A percentile compares a stretch with the other conserved stretches of the same genome.
Evolutionary conservation across 2,888 invertebrate species (phyloP).

Genomic region (Drosophila setosimentum): DNA sequence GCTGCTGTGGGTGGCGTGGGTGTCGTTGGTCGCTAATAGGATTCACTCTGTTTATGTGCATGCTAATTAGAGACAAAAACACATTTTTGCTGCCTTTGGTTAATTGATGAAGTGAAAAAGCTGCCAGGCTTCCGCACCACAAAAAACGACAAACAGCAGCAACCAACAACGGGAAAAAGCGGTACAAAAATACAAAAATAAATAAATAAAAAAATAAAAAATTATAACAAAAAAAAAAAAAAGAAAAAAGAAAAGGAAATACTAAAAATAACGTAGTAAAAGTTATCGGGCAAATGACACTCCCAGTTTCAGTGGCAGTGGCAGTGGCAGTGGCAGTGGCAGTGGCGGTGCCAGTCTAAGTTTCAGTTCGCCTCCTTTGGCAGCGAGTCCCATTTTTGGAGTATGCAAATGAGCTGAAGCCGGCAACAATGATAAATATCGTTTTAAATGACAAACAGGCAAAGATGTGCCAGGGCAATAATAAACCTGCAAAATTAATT

Average conservation of each 20-base stretch:
- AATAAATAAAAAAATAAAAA: neutral
- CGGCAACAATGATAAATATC: slow-evolving; percentile 73
- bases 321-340: neutral
- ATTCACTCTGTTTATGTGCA: slow-evolving; percentile 79
- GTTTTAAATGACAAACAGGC: slow-evolving; percentile 71
- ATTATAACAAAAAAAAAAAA: slow-evolving; percentile 3
- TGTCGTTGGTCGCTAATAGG: slow-evolving; percentile 63
- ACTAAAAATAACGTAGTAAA: slow-evolving; percentile 54
- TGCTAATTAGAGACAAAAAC: slow-evolving; percentile 79
- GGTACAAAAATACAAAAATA: neutral
- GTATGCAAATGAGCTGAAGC: slow-evolving; percentile 58
- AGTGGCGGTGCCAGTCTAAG: slow-evolving; percentile 1
- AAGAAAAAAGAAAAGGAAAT: slow-evolving; percentile 28
- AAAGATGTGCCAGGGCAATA: slow-evolving; percentile 63
- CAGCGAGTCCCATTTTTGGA: slow-evolving; percentile 20
- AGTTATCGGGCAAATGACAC: slow-evolving; percentile 59
- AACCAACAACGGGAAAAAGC: neutral
- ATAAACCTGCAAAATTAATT: slow-evolving; percentile 69
- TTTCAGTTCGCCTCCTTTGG: neutral
- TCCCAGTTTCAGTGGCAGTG: slow-evolving; percentile 30
- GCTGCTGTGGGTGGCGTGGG: neutral
- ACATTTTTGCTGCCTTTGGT: slow-evolving; percentile 76
- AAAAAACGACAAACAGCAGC: slow-evolving; percentile 34
- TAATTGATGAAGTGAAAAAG: slow-evolving; percentile 80
- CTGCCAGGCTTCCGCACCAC: slow-evolving; percentile 45